A percentile compares a stretch with the other conserved stretches of the same genome.
Conservation (phyloP, 2,888 invertebrate genomes). For the Leptothorax acervorum region DNA sequence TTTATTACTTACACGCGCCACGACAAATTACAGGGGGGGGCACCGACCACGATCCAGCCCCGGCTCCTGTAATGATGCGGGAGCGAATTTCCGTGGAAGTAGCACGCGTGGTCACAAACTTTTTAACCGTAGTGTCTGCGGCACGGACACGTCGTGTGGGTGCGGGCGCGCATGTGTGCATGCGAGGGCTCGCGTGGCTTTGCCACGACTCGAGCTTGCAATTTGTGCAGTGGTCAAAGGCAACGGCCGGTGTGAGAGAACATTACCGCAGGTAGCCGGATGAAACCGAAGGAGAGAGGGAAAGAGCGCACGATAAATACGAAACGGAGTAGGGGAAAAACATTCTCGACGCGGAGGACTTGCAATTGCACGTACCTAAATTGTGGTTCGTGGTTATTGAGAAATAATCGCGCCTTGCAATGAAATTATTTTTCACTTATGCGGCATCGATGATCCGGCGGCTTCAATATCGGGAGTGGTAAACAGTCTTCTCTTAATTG, state of each 20-base stretch:
- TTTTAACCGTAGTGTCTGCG: slow-evolving; percentile 53
- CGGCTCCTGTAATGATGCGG: slow-evolving; percentile 47
- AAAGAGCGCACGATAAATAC: slow-evolving; percentile 10
- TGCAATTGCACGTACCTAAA: slow-evolving; percentile 20
- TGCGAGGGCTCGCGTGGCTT: slow-evolving; percentile 47
- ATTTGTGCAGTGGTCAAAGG: slow-evolving; percentile 59
- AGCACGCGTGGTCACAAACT: slow-evolving; percentile 53
- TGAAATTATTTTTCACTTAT: slow-evolving; percentile 45
- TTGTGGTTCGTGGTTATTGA: slow-evolving; percentile 25
- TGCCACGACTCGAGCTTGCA: slow-evolving; percentile 57
- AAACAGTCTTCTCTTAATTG: not conserved
- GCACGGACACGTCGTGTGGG: slow-evolving; percentile 31
- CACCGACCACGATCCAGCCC: slow-evolving; percentile 30
- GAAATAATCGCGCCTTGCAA: slow-evolving; percentile 9
- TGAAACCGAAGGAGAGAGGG: slow-evolving; percentile 22
- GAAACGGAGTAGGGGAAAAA: slow-evolving; percentile 1
- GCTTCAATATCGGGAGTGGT: slow-evolving; percentile 28
- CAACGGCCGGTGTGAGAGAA: slow-evolving; percentile 42
- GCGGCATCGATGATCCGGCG: not conserved
- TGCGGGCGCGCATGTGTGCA: slow-evolving; percentile 24
- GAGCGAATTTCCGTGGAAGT: slow-evolving; percentile 45
- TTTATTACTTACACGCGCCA: slow-evolving; percentile 47
- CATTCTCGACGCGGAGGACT: slow-evolving; percentile 5
- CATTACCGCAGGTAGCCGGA: slow-evolving; percentile 51
- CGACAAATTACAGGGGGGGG: slow-evolving; percentile 45